Evolutionary conservation across 2,113 vertebrate genomes (phyloP).

Genomic region (Holacanthus passer): DNA sequence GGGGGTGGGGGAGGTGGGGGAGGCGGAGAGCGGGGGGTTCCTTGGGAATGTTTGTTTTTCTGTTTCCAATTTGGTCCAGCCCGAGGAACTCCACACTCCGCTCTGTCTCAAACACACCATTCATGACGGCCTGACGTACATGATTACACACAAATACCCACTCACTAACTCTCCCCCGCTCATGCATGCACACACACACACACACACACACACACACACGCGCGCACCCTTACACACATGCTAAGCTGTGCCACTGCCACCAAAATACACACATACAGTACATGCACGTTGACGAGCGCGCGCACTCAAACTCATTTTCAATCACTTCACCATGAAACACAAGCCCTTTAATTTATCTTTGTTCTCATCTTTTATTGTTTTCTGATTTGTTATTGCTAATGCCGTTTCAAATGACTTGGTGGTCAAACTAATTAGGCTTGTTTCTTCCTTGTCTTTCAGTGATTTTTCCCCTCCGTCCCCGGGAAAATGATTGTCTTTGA

Average conservation of each 20-base stretch:
- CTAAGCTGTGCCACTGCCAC: conserved; percentile 9
- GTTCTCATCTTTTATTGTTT: conserved; percentile 69
- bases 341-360: conserved; percentile 60
- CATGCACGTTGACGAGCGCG: background rate
- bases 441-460: conserved; percentile 59
- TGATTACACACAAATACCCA: conserved; percentile 77
- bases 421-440: conserved; percentile 69
- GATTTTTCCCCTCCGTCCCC: conserved; percentile 33
- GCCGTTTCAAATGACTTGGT: conserved; percentile 66
- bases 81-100: conserved; percentile 83
- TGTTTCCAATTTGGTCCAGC: conserved; percentile 84
- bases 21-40: conserved; percentile 63
- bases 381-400: conserved; percentile 78
- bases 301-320: conserved; percentile 42
- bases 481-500: conserved; percentile 66
- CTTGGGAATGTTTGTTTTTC: conserved; percentile 84
- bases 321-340: conserved; percentile 50
- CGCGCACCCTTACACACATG: background rate
- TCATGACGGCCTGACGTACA: conserved; percentile 82
- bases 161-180: conserved; percentile 38
- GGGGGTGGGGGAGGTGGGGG: conserved; percentile 34
- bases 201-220: background rate
- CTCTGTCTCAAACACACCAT: conserved; percentile 83
- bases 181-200: conserved; percentile 1
- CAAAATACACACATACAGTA: conserved; percentile 1